Evolutionary conservation across 2,888 invertebrate genomes (phyloP).

Genomic region (Drosophila limbata): DNA sequence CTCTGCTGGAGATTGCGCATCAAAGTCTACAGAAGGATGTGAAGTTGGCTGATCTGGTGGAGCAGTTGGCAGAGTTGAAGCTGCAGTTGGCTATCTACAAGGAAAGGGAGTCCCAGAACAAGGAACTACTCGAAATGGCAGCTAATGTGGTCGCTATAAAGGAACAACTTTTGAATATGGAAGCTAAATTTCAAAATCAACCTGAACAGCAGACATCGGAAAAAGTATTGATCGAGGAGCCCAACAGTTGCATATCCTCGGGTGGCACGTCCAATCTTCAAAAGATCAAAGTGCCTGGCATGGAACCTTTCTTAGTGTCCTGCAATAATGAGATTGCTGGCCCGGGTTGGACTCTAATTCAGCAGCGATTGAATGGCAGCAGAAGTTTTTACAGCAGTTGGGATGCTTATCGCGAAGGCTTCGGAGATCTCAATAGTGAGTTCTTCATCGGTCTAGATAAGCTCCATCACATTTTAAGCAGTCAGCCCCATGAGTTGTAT

Average conservation of each 20-base stretch:
- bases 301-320: neutral
- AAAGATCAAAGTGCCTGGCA: slow-evolving; percentile 1
- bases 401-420: slow-evolving; percentile 8
- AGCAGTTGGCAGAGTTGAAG: neutral
- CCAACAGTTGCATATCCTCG: neutral
- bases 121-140: neutral
- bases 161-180: neutral
- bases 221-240: neutral
- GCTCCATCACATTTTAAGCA: slow-evolving; percentile 5
- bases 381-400: slow-evolving; percentile 1
- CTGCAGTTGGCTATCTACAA: slow-evolving; percentile 2
- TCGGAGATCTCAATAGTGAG: neutral
- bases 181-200: neutral
- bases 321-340: slow-evolving; percentile 1
- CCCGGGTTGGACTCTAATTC: slow-evolving; percentile 17
- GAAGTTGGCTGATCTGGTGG: neutral
- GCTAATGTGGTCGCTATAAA: slow-evolving; percentile 1
- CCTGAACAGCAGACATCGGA: neutral
- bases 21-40: slow-evolving; percentile 1
- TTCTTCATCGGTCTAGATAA: slow-evolving; percentile 27
- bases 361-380: slow-evolving; percentile 3
- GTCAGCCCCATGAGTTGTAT: slow-evolving; percentile 11
- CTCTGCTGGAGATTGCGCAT: slow-evolving; percentile 2
- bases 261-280: neutral
- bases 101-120: neutral